A percentile compares a stretch with the other conserved stretches of the same genome.
phyloP scores from a whole-genome alignment of 2,113 vertebrate species.

The Ceuthmochares aereus region DNA sequence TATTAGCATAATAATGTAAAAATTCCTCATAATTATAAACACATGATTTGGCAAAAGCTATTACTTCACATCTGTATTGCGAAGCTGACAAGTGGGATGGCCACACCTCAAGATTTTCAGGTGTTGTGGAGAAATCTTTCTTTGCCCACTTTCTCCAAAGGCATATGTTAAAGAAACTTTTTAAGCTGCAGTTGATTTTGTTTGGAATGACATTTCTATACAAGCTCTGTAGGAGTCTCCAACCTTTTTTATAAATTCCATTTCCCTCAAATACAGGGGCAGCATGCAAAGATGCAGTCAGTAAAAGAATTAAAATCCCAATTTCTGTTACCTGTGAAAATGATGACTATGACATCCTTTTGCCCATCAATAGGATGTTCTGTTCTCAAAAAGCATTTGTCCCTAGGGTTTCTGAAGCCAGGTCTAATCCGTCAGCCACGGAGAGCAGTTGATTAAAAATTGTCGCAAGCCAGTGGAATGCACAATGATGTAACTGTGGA shows the following conservation, averaged over 20 bases:
- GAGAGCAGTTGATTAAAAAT: neutral
- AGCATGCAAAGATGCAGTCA: neutral
- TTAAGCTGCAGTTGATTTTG: neutral
- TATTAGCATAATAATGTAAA: conserved; percentile 6
- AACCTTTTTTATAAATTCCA: neutral
- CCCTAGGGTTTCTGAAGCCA: conserved; percentile 27
- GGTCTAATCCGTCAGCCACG: neutral
- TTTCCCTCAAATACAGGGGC: neutral
- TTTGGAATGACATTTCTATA: neutral
- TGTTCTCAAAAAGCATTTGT: conserved; percentile 40
- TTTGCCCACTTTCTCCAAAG: neutral
- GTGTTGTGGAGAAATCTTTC: neutral
- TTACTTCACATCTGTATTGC: neutral
- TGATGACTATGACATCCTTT: conserved; percentile 27
- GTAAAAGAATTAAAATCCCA: conserved; percentile 43
- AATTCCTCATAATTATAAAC: neutral
- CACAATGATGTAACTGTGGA: neutral
- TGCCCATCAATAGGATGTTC: conserved; percentile 26
- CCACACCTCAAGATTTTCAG: neutral
- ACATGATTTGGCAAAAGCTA: neutral
- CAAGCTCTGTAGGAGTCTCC: neutral
- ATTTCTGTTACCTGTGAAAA: conserved; percentile 32
- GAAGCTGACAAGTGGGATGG: neutral
- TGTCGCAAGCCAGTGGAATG: neutral
- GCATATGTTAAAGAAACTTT: neutral